Percentiles rank a stretch among this genome's conserved stretches.
Evolutionary conservation across 2,797 vertebrate genomes (phyloP).

Genomic region (Rhinichthys osculus): DNA sequence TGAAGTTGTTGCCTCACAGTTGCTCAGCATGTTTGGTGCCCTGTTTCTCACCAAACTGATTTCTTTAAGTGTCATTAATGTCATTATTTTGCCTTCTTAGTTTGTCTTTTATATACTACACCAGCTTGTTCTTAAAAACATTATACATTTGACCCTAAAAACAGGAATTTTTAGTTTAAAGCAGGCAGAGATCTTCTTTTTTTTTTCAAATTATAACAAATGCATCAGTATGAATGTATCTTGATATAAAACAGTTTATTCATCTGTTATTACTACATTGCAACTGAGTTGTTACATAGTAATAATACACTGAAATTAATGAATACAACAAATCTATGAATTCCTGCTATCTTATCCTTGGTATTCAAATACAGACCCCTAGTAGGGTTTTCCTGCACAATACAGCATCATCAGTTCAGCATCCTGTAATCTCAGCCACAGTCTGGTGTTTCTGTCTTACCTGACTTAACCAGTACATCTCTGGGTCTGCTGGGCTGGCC

Average conservation of each 20-base stretch:
- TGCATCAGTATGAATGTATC: background rate
- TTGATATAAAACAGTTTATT: background rate
- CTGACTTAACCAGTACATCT: constrained; percentile 85
- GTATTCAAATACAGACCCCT: background rate
- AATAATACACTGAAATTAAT: background rate
- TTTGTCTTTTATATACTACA: background rate
- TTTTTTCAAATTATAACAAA: background rate
- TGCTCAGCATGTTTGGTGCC: background rate
- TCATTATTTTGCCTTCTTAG: background rate
- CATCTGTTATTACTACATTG: background rate
- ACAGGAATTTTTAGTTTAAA: background rate
- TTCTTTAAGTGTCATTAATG: background rate
- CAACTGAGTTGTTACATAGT: background rate
- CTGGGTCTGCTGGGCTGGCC: constrained; percentile 76
- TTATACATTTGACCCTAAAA: background rate
- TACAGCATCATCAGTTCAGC: background rate
- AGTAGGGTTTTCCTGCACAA: background rate
- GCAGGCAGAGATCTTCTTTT: background rate
- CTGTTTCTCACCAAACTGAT: background rate
- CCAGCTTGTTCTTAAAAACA: background rate
- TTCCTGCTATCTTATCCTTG: background rate
- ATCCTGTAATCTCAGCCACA: constrained; percentile 35
- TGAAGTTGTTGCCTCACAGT: background rate
- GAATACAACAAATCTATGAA: background rate
- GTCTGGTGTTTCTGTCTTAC: constrained; percentile 77